Base-by-base conservation (phyloP, 2,113 vertebrate genomes). In the Halcyon malimbica region DNA sequence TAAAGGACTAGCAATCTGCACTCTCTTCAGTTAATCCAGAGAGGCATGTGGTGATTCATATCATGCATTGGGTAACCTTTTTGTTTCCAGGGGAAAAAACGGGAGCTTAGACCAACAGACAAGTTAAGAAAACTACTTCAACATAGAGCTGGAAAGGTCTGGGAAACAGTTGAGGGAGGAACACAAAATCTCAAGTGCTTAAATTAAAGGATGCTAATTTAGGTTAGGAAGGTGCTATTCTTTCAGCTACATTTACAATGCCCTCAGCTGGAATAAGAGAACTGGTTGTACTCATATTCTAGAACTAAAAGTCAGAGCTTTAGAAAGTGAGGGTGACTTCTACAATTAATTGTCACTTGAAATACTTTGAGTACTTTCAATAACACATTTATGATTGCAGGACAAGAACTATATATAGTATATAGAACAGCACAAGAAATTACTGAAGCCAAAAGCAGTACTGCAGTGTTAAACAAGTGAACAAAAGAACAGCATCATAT, bases 301-400 rank as follows among this genome's bases (percentile, higher is more conserved):
- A 70, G 35, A 16, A 63, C 44, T 56, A 70, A 42, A 90, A 86
- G 44, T 59, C 35, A 77, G 54, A 89, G 69, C 20, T 89, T 87
- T 50, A 67, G 56, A 77, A 92, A 88, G 25, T 39, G 20, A 87
- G 15, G 18, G n/a, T 78, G 76, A 89, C 67, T 96, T 85, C 44
- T 65, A 73, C 39, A 84, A 78, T 75, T 85, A 90, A 77, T 62
- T 81, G n/a, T 46, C 33, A 78, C 63, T 63, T 90, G 50, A 90
- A 94, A 68, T 91, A 91, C 67, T 91, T 75, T 83, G 33, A 85
- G 16, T 81, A 54, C 33, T 94, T 94, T 84, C 56, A 64, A 29
- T 48, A 74, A 74, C 37, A 86, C 54, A 62, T 86, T 88, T 74
- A 76, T 76, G 83, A 80, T 41, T 57, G 41, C 35, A 86, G 44